Conservation (phyloP, 2,888 invertebrate genomes). For the Argyresthia albistria region DNA sequence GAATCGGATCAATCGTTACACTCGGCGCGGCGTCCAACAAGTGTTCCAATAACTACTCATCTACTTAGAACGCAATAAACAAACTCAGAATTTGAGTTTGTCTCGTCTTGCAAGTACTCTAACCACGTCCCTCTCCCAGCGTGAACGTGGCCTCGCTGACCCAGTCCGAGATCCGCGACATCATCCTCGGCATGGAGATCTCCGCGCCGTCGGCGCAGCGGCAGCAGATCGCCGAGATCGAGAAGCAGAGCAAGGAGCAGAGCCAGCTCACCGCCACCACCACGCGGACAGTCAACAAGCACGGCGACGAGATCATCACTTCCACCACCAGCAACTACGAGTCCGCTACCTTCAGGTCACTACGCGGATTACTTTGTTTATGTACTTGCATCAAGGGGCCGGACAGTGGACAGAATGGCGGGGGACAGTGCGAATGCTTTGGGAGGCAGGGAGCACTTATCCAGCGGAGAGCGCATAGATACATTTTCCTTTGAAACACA, state of each 20-base stretch:
- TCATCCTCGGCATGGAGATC: slow-evolving; percentile 99
- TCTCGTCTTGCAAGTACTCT: too few species aligned
- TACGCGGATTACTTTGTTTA: slow-evolving; percentile 1
- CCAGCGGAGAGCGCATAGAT: too few species aligned
- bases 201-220: slow-evolving; percentile 99
- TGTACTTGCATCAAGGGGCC: not conserved
- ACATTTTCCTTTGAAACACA: too few species aligned
- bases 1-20: too few species aligned
- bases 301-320: slow-evolving; percentile 99
- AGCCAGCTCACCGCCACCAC: slow-evolving; percentile 98
- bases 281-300: slow-evolving; percentile 98
- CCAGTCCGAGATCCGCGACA: slow-evolving; percentile 99
- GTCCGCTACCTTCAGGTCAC: slow-evolving; percentile 89
- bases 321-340: slow-evolving; percentile 99
- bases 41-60: too few species aligned
- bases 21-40: too few species aligned
- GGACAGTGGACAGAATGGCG: too few species aligned
- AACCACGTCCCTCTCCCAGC: slow-evolving; percentile 37
- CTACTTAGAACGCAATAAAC: too few species aligned
- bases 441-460: too few species aligned
- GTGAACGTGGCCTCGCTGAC: slow-evolving; percentile 99
- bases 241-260: slow-evolving; percentile 99
- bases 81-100: too few species aligned
- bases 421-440: too few species aligned
- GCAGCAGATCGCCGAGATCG: slow-evolving; percentile 99